A percentile compares a stretch with the other conserved stretches of the same genome.
These are phyloP conservation scores for Pithys albifrons DNA, from an alignment of 2,113 vertebrate genomes.

Conservation along the genomic window DNA sequence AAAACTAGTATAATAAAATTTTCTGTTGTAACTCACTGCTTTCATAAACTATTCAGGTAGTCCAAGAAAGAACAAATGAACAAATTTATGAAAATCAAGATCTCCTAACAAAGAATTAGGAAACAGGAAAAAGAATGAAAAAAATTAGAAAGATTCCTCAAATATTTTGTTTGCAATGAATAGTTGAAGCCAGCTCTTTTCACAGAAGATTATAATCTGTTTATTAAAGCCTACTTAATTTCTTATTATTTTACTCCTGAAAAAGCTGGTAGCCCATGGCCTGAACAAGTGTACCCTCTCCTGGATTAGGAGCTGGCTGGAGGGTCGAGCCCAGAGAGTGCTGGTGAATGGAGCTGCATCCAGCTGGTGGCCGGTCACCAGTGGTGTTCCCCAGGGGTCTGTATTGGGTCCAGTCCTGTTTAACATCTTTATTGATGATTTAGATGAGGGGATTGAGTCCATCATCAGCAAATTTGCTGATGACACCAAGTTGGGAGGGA, in stretches of 20 bases:
- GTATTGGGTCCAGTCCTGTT: too few species aligned
- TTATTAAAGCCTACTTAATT: background rate
- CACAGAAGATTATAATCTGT: background rate
- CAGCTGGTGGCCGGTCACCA: too few species aligned
- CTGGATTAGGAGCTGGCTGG: too few species aligned
- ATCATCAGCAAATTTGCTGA: too few species aligned
- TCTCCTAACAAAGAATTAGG: background rate
- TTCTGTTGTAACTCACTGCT: background rate
- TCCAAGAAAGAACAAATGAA: conserved; percentile 1
- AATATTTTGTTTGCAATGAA: background rate
- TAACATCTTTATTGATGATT: too few species aligned
- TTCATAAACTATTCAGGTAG: conserved; percentile 10
- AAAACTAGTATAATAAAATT: background rate
- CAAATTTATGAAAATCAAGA: background rate
- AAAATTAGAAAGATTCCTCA: background rate
- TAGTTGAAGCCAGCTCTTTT: background rate
- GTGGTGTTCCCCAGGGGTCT: too few species aligned
- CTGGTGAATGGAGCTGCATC: too few species aligned
- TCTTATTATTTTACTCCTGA: background rate
- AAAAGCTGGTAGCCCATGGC: too few species aligned
- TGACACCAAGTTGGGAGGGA: too few species aligned
- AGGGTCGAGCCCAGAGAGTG: too few species aligned
- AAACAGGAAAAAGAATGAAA: background rate
- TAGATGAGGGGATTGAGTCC: too few species aligned
- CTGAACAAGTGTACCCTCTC: too few species aligned